Base-by-base conservation (phyloP, 2,113 vertebrate genomes). In the Scalopus aquaticus region DNA sequence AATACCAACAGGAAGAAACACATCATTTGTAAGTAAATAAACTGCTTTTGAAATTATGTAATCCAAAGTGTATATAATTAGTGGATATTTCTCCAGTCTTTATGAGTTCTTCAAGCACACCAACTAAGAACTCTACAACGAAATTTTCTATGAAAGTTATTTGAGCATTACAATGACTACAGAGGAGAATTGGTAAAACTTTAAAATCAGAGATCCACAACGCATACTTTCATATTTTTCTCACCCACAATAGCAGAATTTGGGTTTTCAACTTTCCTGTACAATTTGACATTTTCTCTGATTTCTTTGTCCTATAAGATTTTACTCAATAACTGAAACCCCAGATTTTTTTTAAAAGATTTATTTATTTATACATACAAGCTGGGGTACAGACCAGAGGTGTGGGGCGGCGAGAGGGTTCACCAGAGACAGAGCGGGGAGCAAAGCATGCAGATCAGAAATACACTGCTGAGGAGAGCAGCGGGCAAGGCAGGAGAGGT, bases 261-360 rank as follows among this genome's bases (percentile, higher is more conserved):
- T 93, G 78, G 26, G 15, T 81, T 64, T 76, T 30, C n/a, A 62
- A 46, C 86, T 85, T 86, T 88, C 30, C 58, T 93, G 58, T 9
- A 54, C 49, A 82, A 49, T 86, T 80, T 88, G 64, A 90, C 32
- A 6, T 94, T 86, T 73, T 22, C 49, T 86, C 11, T 54, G 46
- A 81, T 94, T 89, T 90, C 93, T 91, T 88, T 84, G 37, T 51
- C 49, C 49, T 37, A 37, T 64, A 90, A 90, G n/a, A 86, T 79
- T 86, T 64, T 90, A 19, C 24, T 16, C 37, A 84, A 70, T 81
- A 64, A 69, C 35, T 37, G 28, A 67, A 93, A 88, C 35, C 15
- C 22, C 30, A 49, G 32, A 72, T 84, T 88, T 58, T 10, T 92
- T 51, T n/a, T n/a, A n/a, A n/a, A n/a, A n/a, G n/a, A n/a, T n/a